Conservation (phyloP, 2,797 vertebrate species). For the Pristis pectinata region DNA sequence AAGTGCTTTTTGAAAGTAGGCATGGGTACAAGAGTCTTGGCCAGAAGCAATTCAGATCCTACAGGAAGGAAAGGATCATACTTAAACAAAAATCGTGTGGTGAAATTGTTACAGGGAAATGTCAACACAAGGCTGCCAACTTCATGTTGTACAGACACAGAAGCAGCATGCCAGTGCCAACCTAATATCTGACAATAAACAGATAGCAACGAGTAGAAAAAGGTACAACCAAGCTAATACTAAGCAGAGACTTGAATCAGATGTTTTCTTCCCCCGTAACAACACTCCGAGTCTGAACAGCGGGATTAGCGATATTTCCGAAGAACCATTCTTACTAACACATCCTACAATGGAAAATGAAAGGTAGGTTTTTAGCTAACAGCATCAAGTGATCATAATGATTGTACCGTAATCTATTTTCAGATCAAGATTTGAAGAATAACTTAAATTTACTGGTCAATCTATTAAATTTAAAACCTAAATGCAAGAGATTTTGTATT, state of each 20-base stretch:
- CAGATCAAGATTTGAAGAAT: constrained; percentile 8
- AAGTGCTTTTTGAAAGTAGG: neutral
- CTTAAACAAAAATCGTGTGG: neutral
- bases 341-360: neutral
- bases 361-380: neutral
- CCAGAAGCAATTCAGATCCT: neutral
- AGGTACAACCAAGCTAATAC: neutral
- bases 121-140: constrained; percentile 17
- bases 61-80: neutral
- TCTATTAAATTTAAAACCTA: neutral
- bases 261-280: neutral
- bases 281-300: neutral
- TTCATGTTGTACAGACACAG: neutral
- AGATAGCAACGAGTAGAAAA: constrained; percentile 2
- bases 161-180: neutral
- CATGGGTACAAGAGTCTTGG: neutral
- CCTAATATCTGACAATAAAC: neutral
- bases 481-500: neutral
- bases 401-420: neutral
- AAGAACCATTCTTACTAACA: neutral
- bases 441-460: neutral
- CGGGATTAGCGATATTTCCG: neutral
- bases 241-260: neutral
- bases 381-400: neutral
- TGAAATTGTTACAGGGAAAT: constrained; percentile 2